Base-by-base conservation (phyloP, 2,113 vertebrate genomes). In the Ornithorhynchus anatinus region DNA sequence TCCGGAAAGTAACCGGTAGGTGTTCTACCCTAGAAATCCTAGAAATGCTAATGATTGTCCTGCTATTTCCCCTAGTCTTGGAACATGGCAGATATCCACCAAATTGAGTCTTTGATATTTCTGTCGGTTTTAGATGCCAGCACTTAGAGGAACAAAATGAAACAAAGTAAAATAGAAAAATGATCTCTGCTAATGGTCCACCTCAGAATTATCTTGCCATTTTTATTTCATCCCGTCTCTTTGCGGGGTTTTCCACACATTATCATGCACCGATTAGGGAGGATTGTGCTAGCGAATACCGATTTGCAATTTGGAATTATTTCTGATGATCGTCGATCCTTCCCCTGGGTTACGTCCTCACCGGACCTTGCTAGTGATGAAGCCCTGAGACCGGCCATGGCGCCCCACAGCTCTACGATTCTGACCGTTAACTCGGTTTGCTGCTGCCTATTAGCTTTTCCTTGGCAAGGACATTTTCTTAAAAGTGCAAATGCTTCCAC, bases 371-470 rank as follows among this genome's bases (percentile, higher is more conserved):
- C 44, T 57, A 80, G 48, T 61, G 79, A 82, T 53, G 35, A 43
- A 62, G 14, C 2, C 22, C 10, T 23, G 59, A 56, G 43, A 64
- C 56, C 37, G 57, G 62, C 64, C 15, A 3, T 80, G 89, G 75
- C 27, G 43, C 65, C 35, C 40, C 27, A 60, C 3, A 2, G 4
- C 79, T 62, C 65, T 82, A 59, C 5, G 7, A 35, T 71, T 54
- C 17, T 69, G 59, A 23, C 1, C 0, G 68, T 23, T 67, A 37
- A 38, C 10, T 72, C 68, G 53, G 23, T 66, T n/a, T 82, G 59
- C 23, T 83, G 5, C 74, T 39, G 73, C 14, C 37, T 64, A 36
- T 23, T 25, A 77, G 13, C 72, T 83, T 76, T 84, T 33, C 37
- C 15, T 69, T 1, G 35, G 38, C 40, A 64, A 57, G 53, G 37